These are phyloP conservation scores for Eleginops maclovinus DNA, from an alignment of 2,113 vertebrate genomes.

Conservation along the genomic window DNA sequence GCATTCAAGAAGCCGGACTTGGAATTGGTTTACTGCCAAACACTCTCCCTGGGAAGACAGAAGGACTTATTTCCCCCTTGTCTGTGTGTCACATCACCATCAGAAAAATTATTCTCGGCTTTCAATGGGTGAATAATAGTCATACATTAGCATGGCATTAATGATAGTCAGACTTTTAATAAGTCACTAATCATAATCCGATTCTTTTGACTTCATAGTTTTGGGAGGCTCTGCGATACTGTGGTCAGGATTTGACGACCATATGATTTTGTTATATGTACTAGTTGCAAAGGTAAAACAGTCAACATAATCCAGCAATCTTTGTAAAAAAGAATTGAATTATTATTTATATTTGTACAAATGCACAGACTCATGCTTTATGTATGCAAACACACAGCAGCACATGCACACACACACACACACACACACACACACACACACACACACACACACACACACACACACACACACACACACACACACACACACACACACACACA, in stretches of 20 bases:
- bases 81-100: constrained; percentile 83
- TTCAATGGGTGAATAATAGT: constrained; percentile 81
- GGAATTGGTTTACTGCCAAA: constrained; percentile 84
- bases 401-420: constrained; percentile 16
- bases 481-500: background rate
- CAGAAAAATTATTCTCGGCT: constrained; percentile 82
- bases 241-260: constrained; percentile 28
- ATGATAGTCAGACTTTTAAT: constrained; percentile 73
- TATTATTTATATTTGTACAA: background rate
- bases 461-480: constrained; percentile 9
- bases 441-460: constrained; percentile 17
- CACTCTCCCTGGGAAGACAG: constrained; percentile 76
- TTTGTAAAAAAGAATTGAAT: background rate
- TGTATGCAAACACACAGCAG: background rate
- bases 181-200: constrained; percentile 73
- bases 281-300: constrained; percentile 7
- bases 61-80: constrained; percentile 85
- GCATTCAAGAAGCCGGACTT: constrained; percentile 80
- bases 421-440: background rate
- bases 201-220: constrained; percentile 66
- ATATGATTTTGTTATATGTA: constrained; percentile 34
- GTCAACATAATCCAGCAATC: constrained; percentile 7
- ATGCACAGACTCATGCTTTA: constrained; percentile 8
- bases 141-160: constrained; percentile 81
- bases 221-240: constrained; percentile 25